Evolutionary conservation across 2,797 vertebrate genomes (phyloP).

Genomic region (Delichon dasypus): DNA sequence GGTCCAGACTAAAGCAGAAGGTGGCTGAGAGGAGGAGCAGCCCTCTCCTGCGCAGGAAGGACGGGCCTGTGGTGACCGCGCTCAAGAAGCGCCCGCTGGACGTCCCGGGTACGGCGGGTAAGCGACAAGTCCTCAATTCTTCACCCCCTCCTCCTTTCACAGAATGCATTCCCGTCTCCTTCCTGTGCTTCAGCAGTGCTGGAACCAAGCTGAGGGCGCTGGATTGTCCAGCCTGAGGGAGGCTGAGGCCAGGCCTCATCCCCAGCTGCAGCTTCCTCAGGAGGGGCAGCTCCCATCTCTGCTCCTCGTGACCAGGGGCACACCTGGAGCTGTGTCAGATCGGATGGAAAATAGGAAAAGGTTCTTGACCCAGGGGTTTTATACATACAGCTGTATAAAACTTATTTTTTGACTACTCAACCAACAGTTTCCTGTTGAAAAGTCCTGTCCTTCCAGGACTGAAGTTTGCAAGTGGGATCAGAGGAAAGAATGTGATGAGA

Average conservation of each 20-base stretch:
- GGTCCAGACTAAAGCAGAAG: constrained; percentile 96
- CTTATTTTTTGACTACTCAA: background rate
- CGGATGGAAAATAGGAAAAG: background rate
- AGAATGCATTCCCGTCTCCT: background rate
- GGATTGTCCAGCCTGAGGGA: background rate
- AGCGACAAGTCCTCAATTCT: fast-evolving
- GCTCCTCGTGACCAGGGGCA: background rate
- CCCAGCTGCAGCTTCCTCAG: fast-evolving
- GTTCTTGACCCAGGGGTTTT: background rate
- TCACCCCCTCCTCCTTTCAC: background rate
- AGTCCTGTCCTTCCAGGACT: background rate
- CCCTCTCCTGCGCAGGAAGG: constrained; percentile 91
- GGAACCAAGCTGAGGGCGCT: background rate
- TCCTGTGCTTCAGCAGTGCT: fast-evolving
- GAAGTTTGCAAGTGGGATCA: background rate
- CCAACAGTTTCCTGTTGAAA: background rate
- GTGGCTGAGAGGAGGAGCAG: constrained; percentile 95
- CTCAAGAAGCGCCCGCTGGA: constrained; percentile 95
- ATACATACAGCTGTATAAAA: background rate
- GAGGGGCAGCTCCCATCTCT: background rate
- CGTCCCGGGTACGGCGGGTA: constrained; percentile 81
- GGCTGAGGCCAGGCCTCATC: background rate
- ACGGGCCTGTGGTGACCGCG: constrained; percentile 83
- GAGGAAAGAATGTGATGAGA: background rate
- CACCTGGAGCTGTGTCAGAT: background rate